These are phyloP conservation scores for Podarcis lilfordi DNA, from an alignment of 2,797 vertebrate species.

Conservation along the genomic window DNA sequence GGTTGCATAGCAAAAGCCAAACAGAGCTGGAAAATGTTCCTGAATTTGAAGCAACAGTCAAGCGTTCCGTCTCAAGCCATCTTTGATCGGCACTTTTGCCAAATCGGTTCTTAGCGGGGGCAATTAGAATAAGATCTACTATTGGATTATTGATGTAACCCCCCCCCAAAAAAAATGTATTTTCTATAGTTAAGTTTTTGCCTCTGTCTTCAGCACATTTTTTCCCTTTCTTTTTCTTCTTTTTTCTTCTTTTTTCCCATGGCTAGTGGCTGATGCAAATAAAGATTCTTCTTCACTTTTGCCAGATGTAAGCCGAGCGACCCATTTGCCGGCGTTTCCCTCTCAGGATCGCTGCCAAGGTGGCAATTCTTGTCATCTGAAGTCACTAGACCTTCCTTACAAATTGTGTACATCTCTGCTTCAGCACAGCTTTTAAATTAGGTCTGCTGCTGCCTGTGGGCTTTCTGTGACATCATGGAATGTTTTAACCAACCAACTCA, in stretches of 20 bases:
- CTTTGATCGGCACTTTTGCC: not conserved
- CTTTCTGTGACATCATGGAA: not conserved
- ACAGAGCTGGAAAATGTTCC: not conserved
- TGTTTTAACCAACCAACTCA: too few species aligned
- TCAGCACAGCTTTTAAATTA: not conserved
- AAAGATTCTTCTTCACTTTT: not conserved
- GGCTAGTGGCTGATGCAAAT: too few species aligned
- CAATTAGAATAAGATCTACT: too few species aligned
- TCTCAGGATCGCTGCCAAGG: not conserved
- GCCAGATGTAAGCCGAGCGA: not conserved
- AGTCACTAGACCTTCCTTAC: not conserved
- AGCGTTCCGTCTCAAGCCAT: not conserved
- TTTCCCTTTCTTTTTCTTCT: too few species aligned
- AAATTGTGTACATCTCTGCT: not conserved
- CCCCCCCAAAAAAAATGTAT: too few species aligned
- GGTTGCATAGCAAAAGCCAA: slow-evolving; percentile 42
- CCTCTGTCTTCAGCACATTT: too few species aligned
- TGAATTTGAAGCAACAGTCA: not conserved
- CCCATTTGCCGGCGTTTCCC: not conserved
- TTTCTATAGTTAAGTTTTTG: too few species aligned
- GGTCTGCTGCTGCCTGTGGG: not conserved
- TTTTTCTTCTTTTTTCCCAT: too few species aligned
- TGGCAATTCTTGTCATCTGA: not conserved
- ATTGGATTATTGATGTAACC: too few species aligned
- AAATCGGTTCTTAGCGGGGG: too few species aligned